These are phyloP conservation scores for Zoanthus solanderi DNA, from an alignment of 92 coral and sea anemone genomes.

Conservation along the genomic window DNA sequence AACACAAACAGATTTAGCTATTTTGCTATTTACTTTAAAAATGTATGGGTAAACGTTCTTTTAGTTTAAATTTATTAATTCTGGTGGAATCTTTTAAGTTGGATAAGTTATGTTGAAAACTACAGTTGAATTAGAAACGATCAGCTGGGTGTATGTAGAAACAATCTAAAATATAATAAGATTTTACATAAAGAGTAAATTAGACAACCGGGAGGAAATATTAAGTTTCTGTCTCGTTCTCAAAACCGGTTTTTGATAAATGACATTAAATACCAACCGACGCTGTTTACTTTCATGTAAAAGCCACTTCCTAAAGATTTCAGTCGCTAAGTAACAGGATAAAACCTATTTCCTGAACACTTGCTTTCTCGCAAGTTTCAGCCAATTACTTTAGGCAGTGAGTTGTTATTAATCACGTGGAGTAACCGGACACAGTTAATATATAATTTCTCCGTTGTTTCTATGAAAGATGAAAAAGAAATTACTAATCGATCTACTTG, in stretches of 20 bases:
- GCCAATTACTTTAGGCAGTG: background rate
- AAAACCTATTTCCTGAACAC: slow-evolving; percentile 17
- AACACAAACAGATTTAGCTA: no score
- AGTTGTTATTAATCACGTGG: slow-evolving; percentile 21
- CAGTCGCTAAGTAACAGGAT: background rate
- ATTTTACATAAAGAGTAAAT: background rate
- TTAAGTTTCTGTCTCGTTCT: background rate
- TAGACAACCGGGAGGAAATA: background rate
- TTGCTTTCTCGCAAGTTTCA: background rate
- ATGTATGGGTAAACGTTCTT: no score
- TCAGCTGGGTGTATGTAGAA: no score
- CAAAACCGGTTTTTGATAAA: background rate
- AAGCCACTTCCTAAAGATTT: slow-evolving; percentile 41
- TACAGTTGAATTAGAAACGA: no score
- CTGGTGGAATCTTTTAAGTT: no score
- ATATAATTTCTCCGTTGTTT: background rate
- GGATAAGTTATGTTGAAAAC: no score
- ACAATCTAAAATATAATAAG: background rate
- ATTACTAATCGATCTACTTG: background rate
- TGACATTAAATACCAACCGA: background rate
- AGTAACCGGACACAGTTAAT: background rate
- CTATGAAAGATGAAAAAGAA: slow-evolving; percentile 13
- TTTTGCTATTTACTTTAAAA: no score
- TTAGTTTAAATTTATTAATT: no score
- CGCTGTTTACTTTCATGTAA: background rate